A percentile compares a stretch with the other conserved stretches of the same genome.
These are phyloP conservation scores for Mohoua ochrocephala DNA, from an alignment of 2,113 vertebrate genomes.

Conservation along the genomic window DNA sequence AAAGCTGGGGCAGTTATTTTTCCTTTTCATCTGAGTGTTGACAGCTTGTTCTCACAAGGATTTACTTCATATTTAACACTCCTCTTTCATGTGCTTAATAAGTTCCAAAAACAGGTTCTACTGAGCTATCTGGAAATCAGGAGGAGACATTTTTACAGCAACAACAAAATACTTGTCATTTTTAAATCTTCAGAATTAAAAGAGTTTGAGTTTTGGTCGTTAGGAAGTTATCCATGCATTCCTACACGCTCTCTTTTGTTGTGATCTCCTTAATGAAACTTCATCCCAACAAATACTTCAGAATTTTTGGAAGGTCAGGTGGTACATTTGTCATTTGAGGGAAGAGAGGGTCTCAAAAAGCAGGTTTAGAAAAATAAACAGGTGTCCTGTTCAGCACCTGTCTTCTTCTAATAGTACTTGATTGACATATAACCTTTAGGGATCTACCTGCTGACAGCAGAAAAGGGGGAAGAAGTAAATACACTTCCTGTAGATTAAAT, in stretches of 20 bases:
- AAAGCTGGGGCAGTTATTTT: background rate
- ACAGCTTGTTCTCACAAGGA: background rate
- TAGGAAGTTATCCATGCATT: background rate
- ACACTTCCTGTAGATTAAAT: background rate
- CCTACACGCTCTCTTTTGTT: rapidly evolving
- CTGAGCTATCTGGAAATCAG: background rate
- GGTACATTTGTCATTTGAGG: background rate
- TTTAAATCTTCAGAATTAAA: background rate
- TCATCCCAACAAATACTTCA: background rate
- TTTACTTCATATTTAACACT: background rate
- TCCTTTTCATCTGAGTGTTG: background rate
- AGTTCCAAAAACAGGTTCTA: background rate
- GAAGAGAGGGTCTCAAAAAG: background rate
- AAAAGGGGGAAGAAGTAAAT: background rate
- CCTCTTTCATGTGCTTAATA: background rate
- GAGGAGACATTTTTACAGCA: background rate
- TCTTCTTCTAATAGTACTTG: background rate
- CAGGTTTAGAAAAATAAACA: background rate
- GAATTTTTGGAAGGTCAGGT: background rate
- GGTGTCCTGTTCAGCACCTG: background rate
- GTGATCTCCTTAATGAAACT: background rate
- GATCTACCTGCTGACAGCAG: background rate
- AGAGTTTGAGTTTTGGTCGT: background rate
- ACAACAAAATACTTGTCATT: background rate
- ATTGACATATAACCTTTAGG: background rate